Percentiles rank a stretch among this genome's conserved stretches.
Conservation (phyloP, 2,888 invertebrate species). For the Pseudococcus viburni region DNA sequence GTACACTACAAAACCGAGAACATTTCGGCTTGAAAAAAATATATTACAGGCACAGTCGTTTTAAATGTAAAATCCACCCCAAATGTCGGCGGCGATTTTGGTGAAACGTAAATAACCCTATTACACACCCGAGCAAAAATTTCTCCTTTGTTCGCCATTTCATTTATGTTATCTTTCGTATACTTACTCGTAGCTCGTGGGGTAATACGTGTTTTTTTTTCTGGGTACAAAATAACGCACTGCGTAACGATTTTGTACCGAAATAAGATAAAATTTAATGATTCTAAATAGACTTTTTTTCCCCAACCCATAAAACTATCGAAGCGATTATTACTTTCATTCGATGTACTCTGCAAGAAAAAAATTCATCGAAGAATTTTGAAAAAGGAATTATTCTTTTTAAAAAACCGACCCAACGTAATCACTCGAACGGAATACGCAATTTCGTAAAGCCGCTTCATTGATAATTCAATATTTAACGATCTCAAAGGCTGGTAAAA, state of each 20-base stretch:
- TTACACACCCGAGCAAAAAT: neutral
- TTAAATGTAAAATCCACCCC: neutral
- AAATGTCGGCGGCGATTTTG: neutral
- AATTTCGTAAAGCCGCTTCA: neutral
- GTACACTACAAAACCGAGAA: too few relatives aligned
- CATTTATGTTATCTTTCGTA: neutral
- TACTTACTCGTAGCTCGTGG: neutral
- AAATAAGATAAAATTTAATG: constrained; percentile 41
- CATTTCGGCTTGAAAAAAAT: too few relatives aligned
- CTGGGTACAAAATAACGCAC: neutral
- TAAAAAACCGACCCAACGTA: neutral
- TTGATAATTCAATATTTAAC: constrained; percentile 25
- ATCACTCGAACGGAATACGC: constrained; percentile 25
- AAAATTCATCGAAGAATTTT: neutral
- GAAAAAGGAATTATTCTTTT: neutral
- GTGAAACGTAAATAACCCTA: neutral
- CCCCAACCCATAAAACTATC: neutral
- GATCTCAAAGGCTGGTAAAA: neutral
- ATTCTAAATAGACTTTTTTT: constrained; percentile 21
- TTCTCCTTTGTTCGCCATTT: neutral
- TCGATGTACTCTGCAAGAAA: neutral
- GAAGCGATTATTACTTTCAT: constrained; percentile 41
- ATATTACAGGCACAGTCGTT: too few relatives aligned
- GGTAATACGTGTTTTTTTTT: neutral
- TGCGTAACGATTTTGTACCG: neutral